phyloP scores from a whole-genome alignment of 2,797 vertebrate genomes.

The Ammospiza maritima region DNA sequence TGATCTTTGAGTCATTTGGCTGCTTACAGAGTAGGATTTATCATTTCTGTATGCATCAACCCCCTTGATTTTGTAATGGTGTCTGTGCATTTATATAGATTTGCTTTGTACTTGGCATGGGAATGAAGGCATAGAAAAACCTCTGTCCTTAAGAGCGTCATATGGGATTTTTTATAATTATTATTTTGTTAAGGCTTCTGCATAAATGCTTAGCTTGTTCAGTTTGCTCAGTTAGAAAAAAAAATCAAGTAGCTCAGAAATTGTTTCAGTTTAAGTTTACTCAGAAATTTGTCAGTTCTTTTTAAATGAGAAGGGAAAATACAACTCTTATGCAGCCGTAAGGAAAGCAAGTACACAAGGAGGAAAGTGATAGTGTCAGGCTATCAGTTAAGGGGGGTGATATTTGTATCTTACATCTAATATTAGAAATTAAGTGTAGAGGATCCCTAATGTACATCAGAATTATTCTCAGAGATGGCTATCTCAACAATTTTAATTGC shows the following conservation, averaged over 20 bases:
- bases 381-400: not conserved
- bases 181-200: not conserved
- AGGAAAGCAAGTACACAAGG: not conserved
- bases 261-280: not conserved
- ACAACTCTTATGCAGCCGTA: not conserved
- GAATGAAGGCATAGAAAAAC: not conserved
- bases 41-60: not conserved
- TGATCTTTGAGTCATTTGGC: slow-evolving; percentile 3
- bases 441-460: not conserved
- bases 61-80: not conserved
- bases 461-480: not conserved
- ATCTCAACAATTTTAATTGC: not conserved
- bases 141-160: not conserved
- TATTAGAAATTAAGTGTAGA: not conserved
- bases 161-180: not conserved
- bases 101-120: not conserved
- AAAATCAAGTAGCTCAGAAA: not conserved
- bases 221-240: not conserved
- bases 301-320: not conserved
- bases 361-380: not conserved
- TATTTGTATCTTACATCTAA: not conserved
- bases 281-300: not conserved
- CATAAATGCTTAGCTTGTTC: not conserved
- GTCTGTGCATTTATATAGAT: not conserved
- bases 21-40: not conserved